Base-by-base conservation (phyloP, 1,140 invertebrate species). In the Neodiprion fabricii region DNA sequence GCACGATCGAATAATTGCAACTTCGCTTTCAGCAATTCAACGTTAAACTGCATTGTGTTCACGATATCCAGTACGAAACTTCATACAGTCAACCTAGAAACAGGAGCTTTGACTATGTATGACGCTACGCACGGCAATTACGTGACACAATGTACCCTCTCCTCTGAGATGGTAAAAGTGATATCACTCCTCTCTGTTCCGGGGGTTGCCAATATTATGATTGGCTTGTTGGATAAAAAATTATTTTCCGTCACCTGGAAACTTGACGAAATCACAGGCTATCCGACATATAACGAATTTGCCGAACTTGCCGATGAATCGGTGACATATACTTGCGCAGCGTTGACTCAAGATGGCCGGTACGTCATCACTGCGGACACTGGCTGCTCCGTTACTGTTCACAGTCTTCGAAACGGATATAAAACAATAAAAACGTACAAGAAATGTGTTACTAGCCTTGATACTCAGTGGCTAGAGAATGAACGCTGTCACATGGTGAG, bases 321-420 rank as follows among this genome's bases (percentile, higher is more conserved):
- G 50, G 69, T 48, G 12, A 69, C 75, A 78, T 86, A 82, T 28
- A 78, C 79, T 47, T 81, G 82, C 67, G 86, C 86, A 10, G 76
- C 84, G 10, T 75, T 88, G n/a, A 88, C 87, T 10, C 82, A 87
- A 48, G 86, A 88, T 74, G 80, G 82, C 12, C 74, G 83, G 47
- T 87, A 84, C 71, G 74, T 89, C 47, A 82, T 88, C 71, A 77
- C 84, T 23, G 84, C 81, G 14, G 85, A 87, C 75, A 84, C 85
- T 0, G 77, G 76, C 48, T 83, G 85, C 61, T 83, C 79, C 23
- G 81, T 88, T 40, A 84, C 81, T 28, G 79, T 88, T 12, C 83
- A 80, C 75, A 78, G 83, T 67, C 68, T 78, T 7, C 72, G 77
- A 65, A 74, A 70, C 72, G 78, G 78, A 72, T 78, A 77, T 72